Conservation (phyloP, 2,113 vertebrate species). For the Osmerus mordax region DNA sequence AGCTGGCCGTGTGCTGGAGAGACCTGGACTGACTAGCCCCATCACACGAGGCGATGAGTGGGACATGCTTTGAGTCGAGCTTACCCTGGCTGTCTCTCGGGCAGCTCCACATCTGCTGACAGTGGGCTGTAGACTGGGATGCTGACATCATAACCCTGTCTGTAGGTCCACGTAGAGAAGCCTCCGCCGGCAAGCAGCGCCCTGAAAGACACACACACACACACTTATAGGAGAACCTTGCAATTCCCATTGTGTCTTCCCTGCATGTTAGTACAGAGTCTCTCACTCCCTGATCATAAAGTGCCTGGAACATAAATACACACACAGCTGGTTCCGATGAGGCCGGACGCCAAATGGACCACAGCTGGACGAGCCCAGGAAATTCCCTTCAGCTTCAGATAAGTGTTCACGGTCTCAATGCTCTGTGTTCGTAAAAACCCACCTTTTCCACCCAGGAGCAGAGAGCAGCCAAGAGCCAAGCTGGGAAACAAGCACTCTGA, state of each 20-base stretch:
- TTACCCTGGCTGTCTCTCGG: conserved; percentile 88
- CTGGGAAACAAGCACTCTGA: conserved; percentile 24
- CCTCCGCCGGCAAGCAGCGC: conserved; percentile 92
- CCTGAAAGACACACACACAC: conserved; percentile 65
- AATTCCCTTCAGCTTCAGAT: conserved; percentile 68
- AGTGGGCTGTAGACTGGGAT: conserved; percentile 94
- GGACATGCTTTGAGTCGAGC: conserved; percentile 25
- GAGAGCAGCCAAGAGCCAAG: conserved; percentile 24
- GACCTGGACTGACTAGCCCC: too few species aligned
- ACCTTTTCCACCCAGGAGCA: conserved; percentile 43
- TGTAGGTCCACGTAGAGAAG: conserved; percentile 97
- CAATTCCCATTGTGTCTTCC: neutral
- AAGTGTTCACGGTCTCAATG: conserved; percentile 58
- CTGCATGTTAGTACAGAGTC: conserved; percentile 12
- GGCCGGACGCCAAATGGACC: conserved; percentile 55
- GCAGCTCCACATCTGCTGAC: conserved; percentile 85
- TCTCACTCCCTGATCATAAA: conserved; percentile 17
- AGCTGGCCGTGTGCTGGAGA: neutral
- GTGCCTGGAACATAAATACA: conserved; percentile 41
- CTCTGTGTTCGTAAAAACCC: conserved; percentile 53
- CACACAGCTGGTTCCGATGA: conserved; percentile 68
- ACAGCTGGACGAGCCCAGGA: conserved; percentile 67
- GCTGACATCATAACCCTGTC: conserved; percentile 97
- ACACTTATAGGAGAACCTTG: neutral
- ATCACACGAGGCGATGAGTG: neutral